Evolutionary conservation across 2,797 vertebrate species (phyloP), one percentile per base, ranked within the genome.

Genomic region (Chiroxiphia lanceolata): DNA sequence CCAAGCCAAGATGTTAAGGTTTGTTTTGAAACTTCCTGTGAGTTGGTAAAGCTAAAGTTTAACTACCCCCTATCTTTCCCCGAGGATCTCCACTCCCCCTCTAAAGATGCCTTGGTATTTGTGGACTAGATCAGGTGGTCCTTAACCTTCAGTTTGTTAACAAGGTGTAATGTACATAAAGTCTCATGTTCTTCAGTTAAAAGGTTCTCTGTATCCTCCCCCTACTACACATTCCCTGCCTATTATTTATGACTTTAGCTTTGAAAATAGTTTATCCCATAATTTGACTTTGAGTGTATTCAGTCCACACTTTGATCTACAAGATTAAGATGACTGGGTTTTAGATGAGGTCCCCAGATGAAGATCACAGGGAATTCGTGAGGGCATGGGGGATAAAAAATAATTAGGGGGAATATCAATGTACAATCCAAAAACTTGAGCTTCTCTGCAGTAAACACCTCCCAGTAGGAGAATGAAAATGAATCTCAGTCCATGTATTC

Each of bases 401-500:
- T 91, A 86, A 96, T 93, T 89, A 90, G 59, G 65, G 72, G 69
- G 82, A 93, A 86, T 77, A 71, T 87, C 63, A 81, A 7, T 51
- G 64, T 71, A 56, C 57, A 75, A 14, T 89, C 63, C 29, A 74
- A 86, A 88, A 86, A 86, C 48, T 48, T 83, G 72, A 92, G 54
- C 38, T 47, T 64, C 86, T 94, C 83, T 88, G 86, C 68, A 63
- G 61, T 78, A 93, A 91, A 92, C 79, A 85, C 34, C 33, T 94
- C 90, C 89, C 81, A 89, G 51, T 22, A 93, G 83, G 82, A 89
- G 87, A 85, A 91, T 54, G 45, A 81, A 91, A 94, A 92, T 94
- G 51, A 91, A 47, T 89, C 78, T 82, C 75, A 64, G 72, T 76
- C 71, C 53, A 5, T 67, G 83, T 93, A 85, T 93, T 97, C 68